These are phyloP conservation scores for Calameuta filiformis DNA, from an alignment of 2,888 invertebrate species.

Conservation along the genomic window DNA sequence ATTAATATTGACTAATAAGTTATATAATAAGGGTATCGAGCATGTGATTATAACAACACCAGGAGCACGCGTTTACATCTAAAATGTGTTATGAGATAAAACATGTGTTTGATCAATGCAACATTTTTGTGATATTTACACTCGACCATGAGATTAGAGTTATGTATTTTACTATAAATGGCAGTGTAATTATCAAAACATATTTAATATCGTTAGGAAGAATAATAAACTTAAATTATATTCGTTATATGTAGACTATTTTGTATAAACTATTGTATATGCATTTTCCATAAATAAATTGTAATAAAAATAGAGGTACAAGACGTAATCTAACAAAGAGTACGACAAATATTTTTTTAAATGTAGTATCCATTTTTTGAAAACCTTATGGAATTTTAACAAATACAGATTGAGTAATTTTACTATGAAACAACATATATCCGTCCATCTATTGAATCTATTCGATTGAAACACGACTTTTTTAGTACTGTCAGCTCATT, in stretches of 20 bases:
- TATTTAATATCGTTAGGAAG: neutral
- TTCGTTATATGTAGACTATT: neutral
- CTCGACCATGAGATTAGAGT: neutral
- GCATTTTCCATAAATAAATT: neutral
- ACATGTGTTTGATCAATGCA: conserved; percentile 1
- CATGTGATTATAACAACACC: neutral
- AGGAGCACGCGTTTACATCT: neutral
- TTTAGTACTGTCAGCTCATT: too few relatives aligned
- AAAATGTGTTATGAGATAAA: neutral
- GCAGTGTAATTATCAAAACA: neutral
- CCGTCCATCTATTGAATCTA: too few relatives aligned
- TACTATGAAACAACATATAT: neutral
- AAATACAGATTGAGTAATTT: neutral
- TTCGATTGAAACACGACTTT: too few relatives aligned
- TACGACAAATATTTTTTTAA: neutral
- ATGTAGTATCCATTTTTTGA: neutral
- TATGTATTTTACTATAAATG: neutral
- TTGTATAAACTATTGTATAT: neutral
- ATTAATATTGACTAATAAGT: neutral
- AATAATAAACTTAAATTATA: neutral
- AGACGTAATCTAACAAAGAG: neutral
- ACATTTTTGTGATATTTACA: conserved; percentile 3
- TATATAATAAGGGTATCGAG: neutral
- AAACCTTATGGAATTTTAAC: neutral
- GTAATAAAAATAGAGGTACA: neutral